phyloP scores from a whole-genome alignment of 2,113 vertebrate species.

The Grammomys surdaster region DNA sequence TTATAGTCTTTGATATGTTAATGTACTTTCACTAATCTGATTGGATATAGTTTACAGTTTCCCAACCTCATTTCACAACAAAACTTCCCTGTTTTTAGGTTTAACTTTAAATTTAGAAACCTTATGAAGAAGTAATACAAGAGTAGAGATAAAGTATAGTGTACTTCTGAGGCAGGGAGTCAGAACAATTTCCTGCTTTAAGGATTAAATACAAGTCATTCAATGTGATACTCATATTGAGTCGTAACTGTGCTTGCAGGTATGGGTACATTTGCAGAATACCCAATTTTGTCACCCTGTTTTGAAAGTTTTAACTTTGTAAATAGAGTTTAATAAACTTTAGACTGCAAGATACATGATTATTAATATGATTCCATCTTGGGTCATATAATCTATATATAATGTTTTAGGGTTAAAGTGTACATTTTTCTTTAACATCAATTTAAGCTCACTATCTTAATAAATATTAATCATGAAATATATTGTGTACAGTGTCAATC shows the following conservation, averaged over 20 bases:
- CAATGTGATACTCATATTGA: not conserved
- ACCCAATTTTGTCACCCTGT: not conserved
- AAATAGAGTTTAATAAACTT: conserved; percentile 23
- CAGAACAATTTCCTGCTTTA: conserved; percentile 2
- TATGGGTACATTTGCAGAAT: not conserved
- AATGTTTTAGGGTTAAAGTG: conserved; percentile 14
- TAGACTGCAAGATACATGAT: not conserved
- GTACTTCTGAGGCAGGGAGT: not conserved
- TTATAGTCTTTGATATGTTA: conserved; percentile 61
- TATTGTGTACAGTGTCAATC: not conserved
- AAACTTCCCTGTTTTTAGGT: conserved; percentile 49
- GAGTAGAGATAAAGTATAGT: not conserved
- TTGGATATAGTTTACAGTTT: conserved; percentile 25
- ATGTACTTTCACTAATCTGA: conserved; percentile 28
- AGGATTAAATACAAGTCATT: not conserved
- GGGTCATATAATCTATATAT: not conserved
- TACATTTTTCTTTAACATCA: conserved; percentile 28
- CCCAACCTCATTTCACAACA: not conserved
- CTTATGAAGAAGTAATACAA: not conserved
- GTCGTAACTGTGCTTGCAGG: conserved; percentile 33
- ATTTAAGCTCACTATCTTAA: conserved; percentile 48
- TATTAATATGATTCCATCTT: conserved; percentile 35
- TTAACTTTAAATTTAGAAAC: conserved; percentile 43
- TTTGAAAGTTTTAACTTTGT: conserved; percentile 18
- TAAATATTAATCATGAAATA: conserved; percentile 21